A percentile compares a stretch with the other conserved stretches of the same genome.
Conservation (phyloP, 2,888 invertebrate genomes). For the Exocentrus adspersus region DNA sequence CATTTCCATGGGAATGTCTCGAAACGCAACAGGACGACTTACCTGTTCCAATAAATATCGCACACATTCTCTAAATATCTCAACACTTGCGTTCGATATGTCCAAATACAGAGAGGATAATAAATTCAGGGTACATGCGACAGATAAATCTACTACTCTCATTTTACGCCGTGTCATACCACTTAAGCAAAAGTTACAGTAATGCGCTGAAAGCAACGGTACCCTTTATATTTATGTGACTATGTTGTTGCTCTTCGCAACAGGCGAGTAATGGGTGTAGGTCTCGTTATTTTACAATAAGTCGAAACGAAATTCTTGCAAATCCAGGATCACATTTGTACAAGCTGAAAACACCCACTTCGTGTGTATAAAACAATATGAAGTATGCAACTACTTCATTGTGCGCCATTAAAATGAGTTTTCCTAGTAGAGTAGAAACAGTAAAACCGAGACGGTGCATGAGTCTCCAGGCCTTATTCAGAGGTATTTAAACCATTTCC, state of each 20-base stretch:
- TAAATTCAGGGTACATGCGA: conserved; percentile 25
- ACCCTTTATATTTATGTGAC: no score
- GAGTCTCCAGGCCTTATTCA: conserved; percentile 1
- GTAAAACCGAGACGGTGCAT: neutral
- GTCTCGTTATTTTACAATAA: no score
- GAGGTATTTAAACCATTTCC: conserved; percentile 13
- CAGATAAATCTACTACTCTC: conserved; percentile 15
- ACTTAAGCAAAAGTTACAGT: neutral
- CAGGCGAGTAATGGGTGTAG: no score
- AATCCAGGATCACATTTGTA: no score
- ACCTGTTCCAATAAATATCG: conserved; percentile 25
- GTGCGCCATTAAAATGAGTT: neutral
- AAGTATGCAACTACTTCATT: no score
- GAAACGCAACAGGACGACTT: no score
- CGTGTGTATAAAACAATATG: no score
- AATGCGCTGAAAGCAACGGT: neutral
- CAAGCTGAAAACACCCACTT: no score
- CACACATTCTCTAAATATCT: conserved; percentile 31
- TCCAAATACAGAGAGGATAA: conserved; percentile 33
- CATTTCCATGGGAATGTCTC: no score
- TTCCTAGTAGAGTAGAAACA: neutral
- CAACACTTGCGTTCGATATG: conserved; percentile 37
- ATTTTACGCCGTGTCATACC: neutral
- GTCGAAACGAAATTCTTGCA: no score
- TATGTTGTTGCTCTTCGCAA: no score